phyloP scores from a whole-genome alignment of 2,888 invertebrate genomes.

The Ametastegia equiseti region DNA sequence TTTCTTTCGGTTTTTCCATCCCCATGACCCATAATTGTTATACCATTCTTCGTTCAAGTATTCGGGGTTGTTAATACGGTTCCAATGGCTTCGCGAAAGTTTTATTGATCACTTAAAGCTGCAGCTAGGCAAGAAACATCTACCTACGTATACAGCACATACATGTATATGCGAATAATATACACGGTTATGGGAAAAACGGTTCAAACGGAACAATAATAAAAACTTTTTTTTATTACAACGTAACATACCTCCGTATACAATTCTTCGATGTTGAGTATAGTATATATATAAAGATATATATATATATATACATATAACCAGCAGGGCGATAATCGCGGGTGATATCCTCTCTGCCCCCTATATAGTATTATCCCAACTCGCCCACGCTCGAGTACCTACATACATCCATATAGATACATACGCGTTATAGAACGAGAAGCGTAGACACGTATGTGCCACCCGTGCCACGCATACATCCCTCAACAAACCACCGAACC shows the following conservation, averaged over 20 bases:
- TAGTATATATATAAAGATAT: no score
- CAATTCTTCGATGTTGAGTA: not conserved
- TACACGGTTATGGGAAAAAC: not conserved
- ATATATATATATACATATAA: no score
- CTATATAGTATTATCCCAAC: not conserved
- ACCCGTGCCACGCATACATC: slow-evolving; percentile 6
- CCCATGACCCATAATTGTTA: no score
- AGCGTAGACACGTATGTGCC: not conserved
- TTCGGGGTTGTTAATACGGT: not conserved
- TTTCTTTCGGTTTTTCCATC: no score
- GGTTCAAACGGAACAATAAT: slow-evolving; percentile 16
- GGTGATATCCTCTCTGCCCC: slow-evolving; percentile 17
- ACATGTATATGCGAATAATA: not conserved
- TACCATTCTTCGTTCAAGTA: not conserved
- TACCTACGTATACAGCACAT: not conserved
- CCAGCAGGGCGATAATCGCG: not conserved
- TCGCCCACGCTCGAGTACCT: not conserved
- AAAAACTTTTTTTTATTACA: slow-evolving; percentile 27
- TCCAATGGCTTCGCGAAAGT: not conserved
- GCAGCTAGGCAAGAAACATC: not conserved
- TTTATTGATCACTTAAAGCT: slow-evolving; percentile 32
- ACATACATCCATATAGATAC: not conserved
- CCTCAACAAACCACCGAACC: slow-evolving; percentile 14
- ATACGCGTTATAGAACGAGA: not conserved
- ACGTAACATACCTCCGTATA: no score